Base-by-base conservation (phyloP, 2,797 vertebrate genomes). In the Cuculus canorus region DNA sequence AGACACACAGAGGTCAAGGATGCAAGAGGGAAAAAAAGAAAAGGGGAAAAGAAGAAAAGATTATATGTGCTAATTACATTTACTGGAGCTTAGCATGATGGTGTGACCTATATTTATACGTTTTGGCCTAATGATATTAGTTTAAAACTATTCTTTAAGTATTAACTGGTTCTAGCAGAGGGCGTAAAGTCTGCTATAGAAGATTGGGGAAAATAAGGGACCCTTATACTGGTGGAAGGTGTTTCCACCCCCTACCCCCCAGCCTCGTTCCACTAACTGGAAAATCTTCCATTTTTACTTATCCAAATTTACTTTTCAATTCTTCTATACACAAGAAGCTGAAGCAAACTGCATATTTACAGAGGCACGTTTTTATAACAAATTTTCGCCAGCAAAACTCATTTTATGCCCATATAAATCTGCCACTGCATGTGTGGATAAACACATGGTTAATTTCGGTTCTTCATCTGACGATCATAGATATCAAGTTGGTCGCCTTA, bases 1-100 rank as follows among this genome's bases (percentile, higher is more conserved):
- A 97, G 95, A 95, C 90, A 94, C 83, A 92, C 37, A 90, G 84
- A 96, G 97, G 96, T 97, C 96, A 97, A 97, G 95, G 96, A 97
- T 96, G 68, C 57, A 95, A 76, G 57, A 61, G 86, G 50, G 28
- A 81, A 91, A 93, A 86, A 64, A 81, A 64, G 32, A 89, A 86
- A 81, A 45, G 37, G 30, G 61, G n/a, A 88, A 93, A 95, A 86
- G 89, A 96, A 88, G 32, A 66, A 93, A 91, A 96, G 54, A 94
- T 95, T 90, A 83, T 57, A 82, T 23, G 24, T 92, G 45, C 89
- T 96, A 97, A 97, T 96, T 97, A 93, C 76, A 94, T 97, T 97
- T 98, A 94, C 93, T 97, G 66, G 76, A 95, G 68, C 78, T 96
- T 95, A 94, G 70, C 73, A 71, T 82, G 80, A 95, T 96, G 77